phyloP scores from a whole-genome alignment of 2,888 invertebrate genomes.

The Archips crataeganus region DNA sequence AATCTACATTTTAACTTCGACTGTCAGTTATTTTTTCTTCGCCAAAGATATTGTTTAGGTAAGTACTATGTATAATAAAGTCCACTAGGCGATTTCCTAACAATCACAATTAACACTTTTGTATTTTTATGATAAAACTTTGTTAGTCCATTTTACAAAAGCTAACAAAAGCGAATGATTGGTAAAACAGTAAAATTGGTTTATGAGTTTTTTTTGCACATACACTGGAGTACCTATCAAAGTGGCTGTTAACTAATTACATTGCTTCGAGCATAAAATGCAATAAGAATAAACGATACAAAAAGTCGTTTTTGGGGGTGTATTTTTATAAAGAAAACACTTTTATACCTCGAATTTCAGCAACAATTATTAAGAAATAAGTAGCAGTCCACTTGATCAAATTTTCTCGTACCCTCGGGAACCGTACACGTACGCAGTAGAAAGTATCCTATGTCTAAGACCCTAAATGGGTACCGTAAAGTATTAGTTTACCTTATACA shows the following conservation, averaged over 20 bases:
- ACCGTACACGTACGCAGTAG: not conserved
- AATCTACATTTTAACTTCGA: no score
- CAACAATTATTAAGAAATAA: not conserved
- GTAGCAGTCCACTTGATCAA: not conserved
- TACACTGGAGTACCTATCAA: no score
- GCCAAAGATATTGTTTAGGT: not conserved
- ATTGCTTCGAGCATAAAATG: not conserved
- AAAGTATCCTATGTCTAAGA: conserved; percentile 2
- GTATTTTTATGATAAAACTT: not conserved
- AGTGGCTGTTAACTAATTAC: not conserved
- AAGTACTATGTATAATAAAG: not conserved
- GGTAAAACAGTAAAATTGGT: not conserved
- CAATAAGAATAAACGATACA: not conserved
- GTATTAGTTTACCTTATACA: not conserved
- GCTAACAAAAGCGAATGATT: not conserved
- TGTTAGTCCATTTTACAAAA: not conserved
- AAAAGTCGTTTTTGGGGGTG: not conserved
- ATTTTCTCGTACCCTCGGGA: not conserved
- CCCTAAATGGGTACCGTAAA: not conserved
- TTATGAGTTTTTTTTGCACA: not conserved
- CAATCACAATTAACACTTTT: not conserved
- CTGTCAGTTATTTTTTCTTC: no score
- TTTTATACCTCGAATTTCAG: not conserved
- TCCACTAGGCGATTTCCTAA: not conserved
- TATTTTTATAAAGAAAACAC: not conserved